Conservation (phyloP, 1,140 invertebrate genomes). For the Caenorhabditis briggsae region DNA sequence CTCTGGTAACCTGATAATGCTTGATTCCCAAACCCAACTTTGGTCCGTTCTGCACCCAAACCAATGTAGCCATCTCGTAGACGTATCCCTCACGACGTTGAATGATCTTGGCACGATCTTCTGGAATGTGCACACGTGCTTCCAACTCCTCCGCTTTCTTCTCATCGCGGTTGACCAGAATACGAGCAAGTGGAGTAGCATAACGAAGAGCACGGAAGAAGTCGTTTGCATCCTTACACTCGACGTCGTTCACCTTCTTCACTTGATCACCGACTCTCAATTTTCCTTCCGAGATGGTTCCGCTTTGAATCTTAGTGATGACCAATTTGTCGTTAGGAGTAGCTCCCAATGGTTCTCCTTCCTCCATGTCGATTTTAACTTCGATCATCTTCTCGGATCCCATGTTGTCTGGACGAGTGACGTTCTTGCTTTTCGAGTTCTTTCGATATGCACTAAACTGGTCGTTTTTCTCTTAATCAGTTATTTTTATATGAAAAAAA, state of each 20-base stretch:
- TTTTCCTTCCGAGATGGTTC: constrained; percentile 71
- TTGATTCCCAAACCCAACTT: constrained; percentile 74
- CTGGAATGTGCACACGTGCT: constrained; percentile 70
- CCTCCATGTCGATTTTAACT: constrained; percentile 68
- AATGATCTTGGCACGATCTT: constrained; percentile 72
- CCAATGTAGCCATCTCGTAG: constrained; percentile 67
- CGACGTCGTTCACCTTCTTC: constrained; percentile 66
- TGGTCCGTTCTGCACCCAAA: constrained; percentile 69
- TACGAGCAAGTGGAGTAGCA: constrained; percentile 66
- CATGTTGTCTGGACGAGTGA: constrained; percentile 30
- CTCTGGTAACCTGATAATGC: constrained; percentile 69
- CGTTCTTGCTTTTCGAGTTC: constrained; percentile 10
- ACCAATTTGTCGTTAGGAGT: constrained; percentile 72
- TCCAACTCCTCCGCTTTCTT: constrained; percentile 67
- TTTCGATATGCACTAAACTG: constrained; percentile 29
- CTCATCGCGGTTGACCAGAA: constrained; percentile 65
- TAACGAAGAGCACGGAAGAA: constrained; percentile 71
- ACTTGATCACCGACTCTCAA: constrained; percentile 75
- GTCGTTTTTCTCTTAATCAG: neutral
- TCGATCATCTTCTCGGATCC: constrained; percentile 57
- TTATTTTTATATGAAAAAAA: neutral
- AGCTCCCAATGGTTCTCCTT: constrained; percentile 70
- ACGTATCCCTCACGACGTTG: constrained; percentile 72
- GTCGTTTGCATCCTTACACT: constrained; percentile 69
- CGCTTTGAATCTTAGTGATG: constrained; percentile 69